Evolutionary conservation across 1,140 invertebrate species (phyloP).

Genomic region (Calephelis virginiensis): DNA sequence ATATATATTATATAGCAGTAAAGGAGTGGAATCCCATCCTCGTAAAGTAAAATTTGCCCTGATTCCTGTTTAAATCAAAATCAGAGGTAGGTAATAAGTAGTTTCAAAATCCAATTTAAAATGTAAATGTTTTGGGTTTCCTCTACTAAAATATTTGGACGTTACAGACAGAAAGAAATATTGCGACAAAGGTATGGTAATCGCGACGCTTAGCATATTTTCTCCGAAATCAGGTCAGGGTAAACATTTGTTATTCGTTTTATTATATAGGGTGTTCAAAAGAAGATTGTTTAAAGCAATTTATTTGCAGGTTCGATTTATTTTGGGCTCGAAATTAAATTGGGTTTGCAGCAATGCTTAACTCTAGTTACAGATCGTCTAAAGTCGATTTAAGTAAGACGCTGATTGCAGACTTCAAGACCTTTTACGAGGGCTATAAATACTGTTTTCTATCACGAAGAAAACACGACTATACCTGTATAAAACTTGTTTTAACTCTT

Average conservation of each 20-base stretch:
- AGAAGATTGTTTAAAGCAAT: constrained; percentile 6
- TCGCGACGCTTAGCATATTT: constrained; percentile 23
- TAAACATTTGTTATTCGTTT: constrained; percentile 17
- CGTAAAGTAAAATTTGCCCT: not conserved
- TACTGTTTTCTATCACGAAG: too few species aligned
- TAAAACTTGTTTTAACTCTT: too few species aligned
- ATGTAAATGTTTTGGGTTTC: constrained; percentile 16
- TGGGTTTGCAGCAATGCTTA: not conserved
- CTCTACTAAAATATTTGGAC: constrained; percentile 9
- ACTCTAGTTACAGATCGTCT: not conserved
- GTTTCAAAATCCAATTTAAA: constrained; percentile 5
- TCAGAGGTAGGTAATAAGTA: not conserved
- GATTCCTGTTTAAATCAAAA: not conserved
- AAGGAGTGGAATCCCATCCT: not conserved
- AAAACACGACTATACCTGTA: too few species aligned
- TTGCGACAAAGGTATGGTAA: constrained; percentile 25
- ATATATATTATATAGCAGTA: too few species aligned
- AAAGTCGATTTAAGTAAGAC: too few species aligned
- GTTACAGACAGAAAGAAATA: constrained; percentile 18
- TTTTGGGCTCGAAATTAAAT: not conserved
- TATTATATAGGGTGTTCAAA: constrained; percentile 17
- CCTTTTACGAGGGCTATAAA: too few species aligned
- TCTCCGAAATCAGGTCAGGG: constrained; percentile 17
- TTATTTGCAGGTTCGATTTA: constrained; percentile 10
- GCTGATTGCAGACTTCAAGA: too few species aligned